phyloP scores from a whole-genome alignment of 2,888 invertebrate genomes.

The Acrobasis consociella region DNA sequence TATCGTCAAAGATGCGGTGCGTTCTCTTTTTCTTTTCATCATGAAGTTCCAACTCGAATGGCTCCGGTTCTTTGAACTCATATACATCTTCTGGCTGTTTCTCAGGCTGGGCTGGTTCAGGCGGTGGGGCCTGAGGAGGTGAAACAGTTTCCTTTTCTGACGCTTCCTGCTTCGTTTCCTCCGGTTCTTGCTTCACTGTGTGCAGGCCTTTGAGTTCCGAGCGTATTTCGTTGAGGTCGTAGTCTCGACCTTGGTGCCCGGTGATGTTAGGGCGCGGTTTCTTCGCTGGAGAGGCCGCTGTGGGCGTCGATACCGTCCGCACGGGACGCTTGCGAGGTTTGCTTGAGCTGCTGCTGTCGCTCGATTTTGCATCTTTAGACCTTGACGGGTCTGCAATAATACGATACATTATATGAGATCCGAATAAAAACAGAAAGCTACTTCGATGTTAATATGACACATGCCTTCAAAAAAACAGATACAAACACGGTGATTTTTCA shows the following conservation, averaged over 20 bases:
- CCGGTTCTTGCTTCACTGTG: slow-evolving; percentile 75
- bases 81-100: slow-evolving; percentile 87
- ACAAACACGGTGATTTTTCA: too few relatives aligned
- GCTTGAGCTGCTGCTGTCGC: slow-evolving; percentile 69
- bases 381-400: slow-evolving; percentile 56
- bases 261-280: slow-evolving; percentile 55
- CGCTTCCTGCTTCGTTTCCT: slow-evolving; percentile 61
- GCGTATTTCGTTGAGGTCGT: slow-evolving; percentile 92
- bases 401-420: neutral
- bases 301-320: slow-evolving; percentile 61
- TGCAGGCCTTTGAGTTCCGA: slow-evolving; percentile 91
- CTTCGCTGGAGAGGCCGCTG: slow-evolving; percentile 63
- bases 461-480: too few relatives aligned
- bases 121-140: slow-evolving; percentile 38
- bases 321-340: slow-evolving; percentile 70
- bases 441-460: too few relatives aligned
- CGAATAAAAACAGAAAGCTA: too few relatives aligned
- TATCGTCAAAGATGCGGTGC: slow-evolving; percentile 78
- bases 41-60: slow-evolving; percentile 91
- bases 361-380: slow-evolving; percentile 67
- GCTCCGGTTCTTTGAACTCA: slow-evolving; percentile 95
- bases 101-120: slow-evolving; percentile 55
- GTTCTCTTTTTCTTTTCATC: slow-evolving; percentile 79
- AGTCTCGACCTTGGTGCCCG: slow-evolving; percentile 83
- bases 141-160: slow-evolving; percentile 49